These are phyloP conservation scores for Drosophila funebris DNA, from an alignment of 1,140 invertebrate species.

Conservation along the genomic window DNA sequence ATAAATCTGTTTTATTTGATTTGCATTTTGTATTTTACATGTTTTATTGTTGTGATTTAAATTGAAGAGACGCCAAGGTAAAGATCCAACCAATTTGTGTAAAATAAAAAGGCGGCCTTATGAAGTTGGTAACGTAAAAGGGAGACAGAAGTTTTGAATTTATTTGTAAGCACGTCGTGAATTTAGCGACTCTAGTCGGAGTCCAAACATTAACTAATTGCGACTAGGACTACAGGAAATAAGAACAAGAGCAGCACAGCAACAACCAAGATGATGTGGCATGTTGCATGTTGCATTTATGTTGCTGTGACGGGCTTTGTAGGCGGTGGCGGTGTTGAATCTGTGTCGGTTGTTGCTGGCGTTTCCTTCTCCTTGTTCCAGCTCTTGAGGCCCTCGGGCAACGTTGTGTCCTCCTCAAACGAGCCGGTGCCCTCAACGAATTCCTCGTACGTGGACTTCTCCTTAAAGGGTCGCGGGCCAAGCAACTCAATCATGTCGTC, in stretches of 20 bases:
- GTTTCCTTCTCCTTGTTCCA: slow-evolving; percentile 93
- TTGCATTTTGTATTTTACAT: slow-evolving; percentile 24
- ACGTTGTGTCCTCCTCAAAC: slow-evolving; percentile 96
- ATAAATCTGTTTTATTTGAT: slow-evolving; percentile 26
- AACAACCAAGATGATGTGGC: not conserved
- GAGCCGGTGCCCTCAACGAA: slow-evolving; percentile 99
- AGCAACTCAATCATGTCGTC: slow-evolving; percentile 99
- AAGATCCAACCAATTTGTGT: no score
- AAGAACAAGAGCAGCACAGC: slow-evolving; percentile 21
- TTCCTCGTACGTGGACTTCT: slow-evolving; percentile 99
- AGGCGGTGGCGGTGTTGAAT: slow-evolving; percentile 58
- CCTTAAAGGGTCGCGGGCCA: slow-evolving; percentile 97
- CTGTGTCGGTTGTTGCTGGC: slow-evolving; percentile 27
- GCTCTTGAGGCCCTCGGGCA: slow-evolving; percentile 97
- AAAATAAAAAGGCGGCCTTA: no score
- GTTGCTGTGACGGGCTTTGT: slow-evolving; percentile 64
- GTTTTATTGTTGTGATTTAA: slow-evolving; percentile 5
- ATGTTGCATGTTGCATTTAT: slow-evolving; percentile 22
- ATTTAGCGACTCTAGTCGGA: slow-evolving; percentile 16
- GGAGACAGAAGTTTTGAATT: slow-evolving; percentile 17
- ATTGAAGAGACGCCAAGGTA: slow-evolving; percentile 69
- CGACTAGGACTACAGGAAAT: slow-evolving; percentile 38
- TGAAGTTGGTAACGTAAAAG: slow-evolving; percentile 22
- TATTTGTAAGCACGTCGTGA: slow-evolving; percentile 30
- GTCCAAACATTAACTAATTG: slow-evolving; percentile 25